Percentiles rank a stretch among this genome's conserved stretches.
Evolutionary conservation across 2,797 vertebrate species (phyloP).

Genomic region (Chelon auratus): DNA sequence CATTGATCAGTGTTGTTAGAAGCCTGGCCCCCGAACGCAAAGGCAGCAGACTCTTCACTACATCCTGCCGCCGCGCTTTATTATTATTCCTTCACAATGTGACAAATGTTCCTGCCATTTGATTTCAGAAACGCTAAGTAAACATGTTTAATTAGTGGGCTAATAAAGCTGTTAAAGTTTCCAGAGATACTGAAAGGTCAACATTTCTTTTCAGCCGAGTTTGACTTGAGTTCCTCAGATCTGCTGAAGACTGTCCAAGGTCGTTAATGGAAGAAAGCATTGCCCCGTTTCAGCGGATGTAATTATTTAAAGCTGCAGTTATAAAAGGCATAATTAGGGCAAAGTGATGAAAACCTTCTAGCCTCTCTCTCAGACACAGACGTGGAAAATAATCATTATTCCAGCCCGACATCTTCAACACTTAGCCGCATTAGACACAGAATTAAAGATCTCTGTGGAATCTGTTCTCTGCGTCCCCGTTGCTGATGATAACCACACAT

Average conservation of each 20-base stretch:
- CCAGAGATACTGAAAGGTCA: conserved; percentile 2
- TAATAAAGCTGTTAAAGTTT: neutral
- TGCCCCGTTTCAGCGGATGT: conserved; percentile 41
- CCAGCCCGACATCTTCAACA: too few relatives aligned
- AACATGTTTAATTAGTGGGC: neutral
- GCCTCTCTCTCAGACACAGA: conserved; percentile 12
- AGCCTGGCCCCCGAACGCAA: conserved; percentile 7
- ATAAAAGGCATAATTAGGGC: conserved; percentile 63
- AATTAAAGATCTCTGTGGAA: too few relatives aligned
- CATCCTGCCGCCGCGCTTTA: neutral
- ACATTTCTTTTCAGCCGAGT: neutral
- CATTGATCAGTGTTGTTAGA: conserved; percentile 30
- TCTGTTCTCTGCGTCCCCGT: too few relatives aligned
- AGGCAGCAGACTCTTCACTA: neutral
- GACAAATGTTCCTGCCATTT: neutral
- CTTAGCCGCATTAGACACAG: too few relatives aligned
- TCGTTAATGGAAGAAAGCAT: conserved; percentile 43
- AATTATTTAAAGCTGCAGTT: conserved; percentile 56
- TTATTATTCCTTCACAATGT: neutral
- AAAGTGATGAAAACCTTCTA: conserved; percentile 60
- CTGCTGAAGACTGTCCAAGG: conserved; percentile 37
- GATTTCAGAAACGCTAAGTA: neutral
- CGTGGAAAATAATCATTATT: too few relatives aligned
- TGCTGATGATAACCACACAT: too few relatives aligned
- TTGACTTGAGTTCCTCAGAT: neutral